phyloP scores from a whole-genome alignment of 2,888 invertebrate species.

The Belgica antarctica region DNA sequence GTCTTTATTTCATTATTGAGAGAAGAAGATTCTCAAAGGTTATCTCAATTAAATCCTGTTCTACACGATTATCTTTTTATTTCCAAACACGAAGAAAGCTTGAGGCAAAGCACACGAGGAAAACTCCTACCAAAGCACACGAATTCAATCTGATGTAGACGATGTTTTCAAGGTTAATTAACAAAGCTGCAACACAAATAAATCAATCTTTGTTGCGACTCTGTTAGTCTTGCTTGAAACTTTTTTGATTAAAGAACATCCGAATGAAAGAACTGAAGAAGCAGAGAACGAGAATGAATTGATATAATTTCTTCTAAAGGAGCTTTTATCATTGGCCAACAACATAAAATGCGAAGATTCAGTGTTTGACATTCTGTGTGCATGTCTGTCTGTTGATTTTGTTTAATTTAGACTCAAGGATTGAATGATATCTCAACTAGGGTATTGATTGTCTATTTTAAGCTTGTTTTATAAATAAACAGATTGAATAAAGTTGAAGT shows the following conservation, averaged over 20 bases:
- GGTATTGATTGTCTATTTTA: too few species aligned
- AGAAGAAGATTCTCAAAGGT: conserved; percentile 3
- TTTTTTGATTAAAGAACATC: conserved; percentile 1
- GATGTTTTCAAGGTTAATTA: conserved; percentile 1
- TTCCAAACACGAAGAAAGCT: conserved; percentile 3
- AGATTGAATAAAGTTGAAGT: too few species aligned
- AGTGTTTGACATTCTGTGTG: too few species aligned
- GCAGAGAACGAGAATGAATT: too few species aligned
- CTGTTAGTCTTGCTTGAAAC: background rate
- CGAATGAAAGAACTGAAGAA: too few species aligned
- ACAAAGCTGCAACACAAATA: background rate
- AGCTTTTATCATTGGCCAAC: too few species aligned
- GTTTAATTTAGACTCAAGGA: too few species aligned
- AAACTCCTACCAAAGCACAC: background rate
- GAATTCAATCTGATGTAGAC: conserved; percentile 15
- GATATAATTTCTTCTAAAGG: too few species aligned
- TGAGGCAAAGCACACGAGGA: background rate
- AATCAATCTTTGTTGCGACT: background rate
- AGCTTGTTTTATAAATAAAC: too few species aligned
- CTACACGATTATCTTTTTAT: background rate
- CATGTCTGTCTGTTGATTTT: too few species aligned
- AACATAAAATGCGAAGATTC: too few species aligned
- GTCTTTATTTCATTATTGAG: background rate
- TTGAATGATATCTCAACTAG: too few species aligned
- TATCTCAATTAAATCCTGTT: conserved; percentile 8